Base-by-base conservation (phyloP, 2,888 invertebrate species). In the Epinotia bilunana region DNA sequence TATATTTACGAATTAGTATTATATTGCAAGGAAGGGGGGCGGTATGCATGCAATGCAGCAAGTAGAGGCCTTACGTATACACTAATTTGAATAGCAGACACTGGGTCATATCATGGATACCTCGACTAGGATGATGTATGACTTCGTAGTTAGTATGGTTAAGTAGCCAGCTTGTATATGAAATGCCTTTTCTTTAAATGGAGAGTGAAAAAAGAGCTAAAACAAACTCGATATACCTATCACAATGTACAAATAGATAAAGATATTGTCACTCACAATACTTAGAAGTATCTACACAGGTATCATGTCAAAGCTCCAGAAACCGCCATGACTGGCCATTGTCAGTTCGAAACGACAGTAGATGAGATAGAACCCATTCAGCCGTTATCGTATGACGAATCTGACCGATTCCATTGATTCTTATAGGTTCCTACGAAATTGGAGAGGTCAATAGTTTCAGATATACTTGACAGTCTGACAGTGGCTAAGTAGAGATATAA, bases 301-400 rank as follows among this genome's bases (percentile, higher is more conserved):
- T 64, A 72, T 72, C 72, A 72, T 65, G 58, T 58, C 43, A 73
- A 65, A 65, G 65, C 65, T 39, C 28, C 55, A 53, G 49, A 12
- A 71, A 80, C 80, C 81, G 81, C 71, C 83, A 80, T 82, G 81
- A 78, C 76, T 68, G 79, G 78, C 71, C 80, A 84, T 84, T 82
- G 83, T 83, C 78, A 79, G 77, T 74, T 80, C 71, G 76, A 77
- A 73, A 79, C 87, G 88, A 88, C 88, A 84, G 85, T 83, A 78
- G 78, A 77, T 78, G 80, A 78, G 87, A 87, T 87, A 84, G 82
- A 84, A 85, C 84, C 86, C 81, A 80, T 81, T 82, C 77, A 79
- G 76, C 75, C 79, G 49, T 80, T 88, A 88, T 88, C 88, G 78
- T 78, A 76, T 80, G 82, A 84, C 82, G 78, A 81, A 88, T 88